Percentiles rank a stretch among this genome's conserved stretches.
Conservation (phyloP, 2,113 vertebrate genomes). For the Sigmodon hispidus region DNA sequence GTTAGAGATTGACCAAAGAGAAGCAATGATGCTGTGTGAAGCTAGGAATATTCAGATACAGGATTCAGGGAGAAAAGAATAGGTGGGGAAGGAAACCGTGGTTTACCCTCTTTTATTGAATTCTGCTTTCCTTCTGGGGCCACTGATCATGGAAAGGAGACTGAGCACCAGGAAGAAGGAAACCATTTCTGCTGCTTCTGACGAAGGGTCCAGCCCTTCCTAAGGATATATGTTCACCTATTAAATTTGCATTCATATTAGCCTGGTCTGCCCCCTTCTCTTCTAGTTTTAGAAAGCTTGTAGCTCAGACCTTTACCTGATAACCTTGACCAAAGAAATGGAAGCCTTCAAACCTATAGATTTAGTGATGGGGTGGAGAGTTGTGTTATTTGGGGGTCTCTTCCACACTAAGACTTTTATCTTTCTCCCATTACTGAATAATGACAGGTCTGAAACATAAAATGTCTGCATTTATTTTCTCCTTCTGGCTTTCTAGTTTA, state of each 20-base stretch:
- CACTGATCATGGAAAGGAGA: slow-evolving; percentile 53
- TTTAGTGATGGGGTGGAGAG: slow-evolving; percentile 16
- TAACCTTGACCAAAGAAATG: slow-evolving; percentile 2
- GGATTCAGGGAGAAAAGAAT: slow-evolving; percentile 23
- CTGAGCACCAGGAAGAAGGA: slow-evolving; percentile 57
- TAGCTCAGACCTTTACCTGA: background rate
- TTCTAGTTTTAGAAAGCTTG: slow-evolving; percentile 40
- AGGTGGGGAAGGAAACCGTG: background rate
- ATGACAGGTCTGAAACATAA: background rate
- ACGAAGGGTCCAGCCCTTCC: background rate
- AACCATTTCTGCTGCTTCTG: slow-evolving; percentile 61
- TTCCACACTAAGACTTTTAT: background rate
- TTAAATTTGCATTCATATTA: slow-evolving; percentile 49
- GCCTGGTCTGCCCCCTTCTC: slow-evolving; percentile 55
- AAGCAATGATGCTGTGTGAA: background rate
- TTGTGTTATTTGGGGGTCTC: background rate
- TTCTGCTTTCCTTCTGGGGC: slow-evolving; percentile 43
- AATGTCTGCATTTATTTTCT: background rate
- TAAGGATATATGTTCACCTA: slow-evolving; percentile 1
- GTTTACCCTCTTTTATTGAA: slow-evolving; percentile 21
- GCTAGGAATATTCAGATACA: background rate
- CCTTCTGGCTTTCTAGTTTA: slow-evolving; percentile 74
- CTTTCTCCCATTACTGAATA: background rate
- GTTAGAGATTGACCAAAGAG: background rate
- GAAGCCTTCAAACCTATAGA: background rate